These are phyloP conservation scores for Valencia hispanica DNA, from an alignment of 2,797 vertebrate species.

Conservation along the genomic window DNA sequence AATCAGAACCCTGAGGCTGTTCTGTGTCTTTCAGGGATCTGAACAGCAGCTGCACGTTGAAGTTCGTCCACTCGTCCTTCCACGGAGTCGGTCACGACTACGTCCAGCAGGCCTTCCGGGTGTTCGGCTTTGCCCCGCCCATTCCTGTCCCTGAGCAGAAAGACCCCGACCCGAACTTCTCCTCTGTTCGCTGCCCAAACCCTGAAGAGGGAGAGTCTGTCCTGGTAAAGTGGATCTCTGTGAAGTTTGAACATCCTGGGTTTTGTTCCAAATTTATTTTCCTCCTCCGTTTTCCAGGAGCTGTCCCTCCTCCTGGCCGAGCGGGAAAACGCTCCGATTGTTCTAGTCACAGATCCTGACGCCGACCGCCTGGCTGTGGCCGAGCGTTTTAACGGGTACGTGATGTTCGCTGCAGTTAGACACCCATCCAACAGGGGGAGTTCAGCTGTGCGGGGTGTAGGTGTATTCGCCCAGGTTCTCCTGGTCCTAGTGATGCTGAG, in stretches of 20 bases:
- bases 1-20: neutral
- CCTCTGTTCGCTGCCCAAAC: constrained; percentile 92
- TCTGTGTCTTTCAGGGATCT: constrained; percentile 79
- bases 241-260: neutral
- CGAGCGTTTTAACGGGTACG: constrained; percentile 86
- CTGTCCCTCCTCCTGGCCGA: constrained; percentile 90
- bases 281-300: constrained; percentile 75
- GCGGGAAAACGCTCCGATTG: constrained; percentile 83
- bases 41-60: constrained; percentile 82
- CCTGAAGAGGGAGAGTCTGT: constrained; percentile 95
- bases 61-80: constrained; percentile 94
- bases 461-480: too few relatives aligned
- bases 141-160: constrained; percentile 94
- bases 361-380: constrained; percentile 94
- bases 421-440: neutral
- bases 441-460: neutral
- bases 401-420: constrained; percentile 1
- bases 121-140: constrained; percentile 89
- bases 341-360: constrained; percentile 94
- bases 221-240: constrained; percentile 79
- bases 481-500: too few relatives aligned
- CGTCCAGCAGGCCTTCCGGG: constrained; percentile 88
- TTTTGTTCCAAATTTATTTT: too few relatives aligned
- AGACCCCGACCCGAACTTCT: constrained; percentile 93
- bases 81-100: constrained; percentile 94